phyloP scores from a whole-genome alignment of 2,797 vertebrate genomes.

The Enteromius unitaeniatus region DNA sequence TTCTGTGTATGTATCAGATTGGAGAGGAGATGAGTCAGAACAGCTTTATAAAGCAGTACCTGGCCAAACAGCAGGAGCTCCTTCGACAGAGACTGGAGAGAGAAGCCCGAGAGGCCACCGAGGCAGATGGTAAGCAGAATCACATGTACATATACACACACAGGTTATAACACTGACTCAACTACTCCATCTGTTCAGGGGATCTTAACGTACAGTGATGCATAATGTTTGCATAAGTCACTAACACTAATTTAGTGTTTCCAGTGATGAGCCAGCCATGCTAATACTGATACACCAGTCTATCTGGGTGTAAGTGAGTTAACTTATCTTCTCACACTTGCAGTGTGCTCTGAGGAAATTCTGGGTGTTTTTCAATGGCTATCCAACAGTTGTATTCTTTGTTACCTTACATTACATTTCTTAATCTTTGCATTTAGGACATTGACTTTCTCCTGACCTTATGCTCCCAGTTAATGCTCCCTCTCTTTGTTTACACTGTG shows the following conservation, averaged over 20 bases:
- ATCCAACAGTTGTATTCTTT: background rate
- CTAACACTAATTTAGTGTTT: slow-evolving; percentile 25
- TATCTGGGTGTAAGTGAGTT: slow-evolving; percentile 63
- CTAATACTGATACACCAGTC: slow-evolving; percentile 66
- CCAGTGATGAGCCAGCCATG: slow-evolving; percentile 68
- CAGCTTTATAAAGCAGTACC: slow-evolving; percentile 95
- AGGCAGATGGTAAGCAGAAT: slow-evolving; percentile 80
- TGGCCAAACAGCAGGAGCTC: slow-evolving; percentile 94
- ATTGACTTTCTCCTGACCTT: background rate
- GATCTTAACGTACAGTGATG: background rate
- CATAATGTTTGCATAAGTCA: background rate
- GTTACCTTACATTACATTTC: slow-evolving; percentile 2
- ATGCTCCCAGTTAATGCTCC: too few species aligned
- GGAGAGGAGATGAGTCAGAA: slow-evolving; percentile 97
- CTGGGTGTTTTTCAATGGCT: background rate
- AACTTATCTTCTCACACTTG: slow-evolving; percentile 60
- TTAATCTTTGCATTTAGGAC: background rate
- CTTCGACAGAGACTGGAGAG: slow-evolving; percentile 87
- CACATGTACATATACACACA: background rate
- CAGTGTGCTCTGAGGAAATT: slow-evolving; percentile 66
- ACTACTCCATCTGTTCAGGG: slow-evolving; percentile 15
- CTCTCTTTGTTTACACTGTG: background rate
- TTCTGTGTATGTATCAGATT: slow-evolving; percentile 76
- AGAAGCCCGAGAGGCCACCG: slow-evolving; percentile 86
- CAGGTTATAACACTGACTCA: slow-evolving; percentile 36